A percentile compares a stretch with the other conserved stretches of the same genome.
phyloP scores from a whole-genome alignment of 2,797 vertebrate genomes.

The Phrynocephalus vlangalii region DNA sequence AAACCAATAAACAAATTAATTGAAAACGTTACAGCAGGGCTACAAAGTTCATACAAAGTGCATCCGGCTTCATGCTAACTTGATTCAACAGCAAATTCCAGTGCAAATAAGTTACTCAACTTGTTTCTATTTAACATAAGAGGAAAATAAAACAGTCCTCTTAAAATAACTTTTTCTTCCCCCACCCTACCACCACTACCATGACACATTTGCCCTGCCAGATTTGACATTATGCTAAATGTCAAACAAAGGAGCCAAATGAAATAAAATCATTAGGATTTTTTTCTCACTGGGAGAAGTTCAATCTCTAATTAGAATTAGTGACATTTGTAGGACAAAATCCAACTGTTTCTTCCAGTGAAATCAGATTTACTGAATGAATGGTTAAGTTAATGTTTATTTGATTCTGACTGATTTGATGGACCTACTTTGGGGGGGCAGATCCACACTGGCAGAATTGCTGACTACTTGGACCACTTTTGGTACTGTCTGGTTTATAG shows the following conservation, averaged over 20 bases:
- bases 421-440: too few relatives aligned
- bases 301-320: not conserved
- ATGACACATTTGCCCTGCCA: not conserved
- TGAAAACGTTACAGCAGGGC: conserved; percentile 46
- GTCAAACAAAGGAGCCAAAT: not conserved
- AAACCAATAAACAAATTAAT: conserved; percentile 66
- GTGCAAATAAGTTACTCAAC: conserved; percentile 29
- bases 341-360: too few relatives aligned
- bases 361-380: too few relatives aligned
- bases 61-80: conserved; percentile 54
- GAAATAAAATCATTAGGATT: not conserved
- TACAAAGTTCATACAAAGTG: conserved; percentile 64
- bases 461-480: too few relatives aligned
- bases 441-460: too few relatives aligned
- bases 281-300: not conserved
- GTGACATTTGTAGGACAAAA: too few relatives aligned
- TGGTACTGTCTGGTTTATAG: too few relatives aligned
- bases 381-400: too few relatives aligned
- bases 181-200: too few relatives aligned
- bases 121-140: conserved; percentile 35
- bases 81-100: conserved; percentile 43
- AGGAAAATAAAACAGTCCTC: not conserved
- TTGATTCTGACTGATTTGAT: too few relatives aligned
- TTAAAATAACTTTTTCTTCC: not conserved
- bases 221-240: not conserved